These are phyloP conservation scores for Phallusia fumigata DNA, from an alignment of 23 tunicate species.

Conservation along the genomic window DNA sequence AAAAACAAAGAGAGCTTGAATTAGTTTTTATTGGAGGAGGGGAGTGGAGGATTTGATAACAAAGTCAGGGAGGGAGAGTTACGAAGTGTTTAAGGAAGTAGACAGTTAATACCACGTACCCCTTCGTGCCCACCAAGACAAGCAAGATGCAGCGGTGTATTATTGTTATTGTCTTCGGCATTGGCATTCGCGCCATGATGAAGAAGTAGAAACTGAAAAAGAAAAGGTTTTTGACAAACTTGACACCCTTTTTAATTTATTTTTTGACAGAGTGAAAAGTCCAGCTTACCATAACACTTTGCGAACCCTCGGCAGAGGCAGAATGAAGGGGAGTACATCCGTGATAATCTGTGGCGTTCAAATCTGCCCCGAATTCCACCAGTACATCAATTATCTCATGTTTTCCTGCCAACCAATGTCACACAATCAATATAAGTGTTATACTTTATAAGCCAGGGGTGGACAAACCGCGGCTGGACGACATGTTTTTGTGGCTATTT, in stretches of 20 bases:
- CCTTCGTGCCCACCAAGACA: constrained; percentile 84
- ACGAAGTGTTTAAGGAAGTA: not conserved
- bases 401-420: constrained; percentile 52
- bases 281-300: constrained; percentile 81
- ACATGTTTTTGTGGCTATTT: no score
- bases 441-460: not conserved
- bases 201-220: constrained; percentile 77
- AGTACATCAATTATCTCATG: constrained; percentile 84
- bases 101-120: no score
- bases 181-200: constrained; percentile 79
- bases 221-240: no score
- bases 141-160: constrained; percentile 82
- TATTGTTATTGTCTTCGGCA: constrained; percentile 82
- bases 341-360: constrained; percentile 78
- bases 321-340: constrained; percentile 83
- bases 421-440: not conserved
- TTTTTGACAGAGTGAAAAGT: no score
- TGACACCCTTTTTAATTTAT: no score
- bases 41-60: no score
- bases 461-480: not conserved
- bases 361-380: constrained; percentile 47
- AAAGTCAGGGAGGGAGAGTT: not conserved
- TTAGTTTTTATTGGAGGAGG: not conserved
- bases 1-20: no score
- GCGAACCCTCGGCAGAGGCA: constrained; percentile 78